Conservation (phyloP, 2,888 invertebrate species). For the Merodon equestris region DNA sequence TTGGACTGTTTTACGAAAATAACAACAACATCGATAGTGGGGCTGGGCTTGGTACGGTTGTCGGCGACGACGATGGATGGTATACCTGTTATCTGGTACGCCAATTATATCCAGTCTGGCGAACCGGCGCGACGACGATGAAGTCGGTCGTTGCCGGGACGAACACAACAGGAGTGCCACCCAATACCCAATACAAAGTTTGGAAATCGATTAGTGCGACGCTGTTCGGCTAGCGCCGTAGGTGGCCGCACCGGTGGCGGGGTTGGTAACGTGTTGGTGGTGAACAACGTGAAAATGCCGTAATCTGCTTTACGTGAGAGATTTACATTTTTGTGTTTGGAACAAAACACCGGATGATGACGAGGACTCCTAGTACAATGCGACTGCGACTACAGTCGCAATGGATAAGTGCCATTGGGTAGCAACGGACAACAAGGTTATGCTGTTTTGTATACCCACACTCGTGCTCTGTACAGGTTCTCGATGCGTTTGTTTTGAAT, state of each 20-base stretch:
- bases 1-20: too few relatives aligned
- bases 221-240: not conserved
- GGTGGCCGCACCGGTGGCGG: not conserved
- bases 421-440: too few relatives aligned
- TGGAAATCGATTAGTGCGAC: slow-evolving; percentile 52
- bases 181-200: slow-evolving; percentile 25
- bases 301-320: slow-evolving; percentile 57
- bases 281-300: slow-evolving; percentile 39
- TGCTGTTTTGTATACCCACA: too few relatives aligned
- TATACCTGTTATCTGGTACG: slow-evolving; percentile 43
- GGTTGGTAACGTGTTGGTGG: not conserved
- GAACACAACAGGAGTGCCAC: slow-evolving; percentile 1
- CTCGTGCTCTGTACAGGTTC: slow-evolving; percentile 1
- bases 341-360: not conserved
- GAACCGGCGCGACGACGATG: slow-evolving; percentile 6
- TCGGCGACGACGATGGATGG: slow-evolving; percentile 17
- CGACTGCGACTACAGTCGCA: slow-evolving; percentile 3
- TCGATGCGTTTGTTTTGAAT: slow-evolving; percentile 36
- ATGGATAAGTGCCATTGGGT: too few relatives aligned
- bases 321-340: slow-evolving; percentile 45
- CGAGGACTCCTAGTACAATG: slow-evolving; percentile 15
- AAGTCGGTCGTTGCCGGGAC: too few relatives aligned
- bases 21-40: too few relatives aligned
- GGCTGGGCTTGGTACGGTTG: slow-evolving; percentile 11
- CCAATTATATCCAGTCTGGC: slow-evolving; percentile 60